Evolutionary conservation across 2,113 vertebrate species (phyloP).

Genomic region (Camelus bactrianus): DNA sequence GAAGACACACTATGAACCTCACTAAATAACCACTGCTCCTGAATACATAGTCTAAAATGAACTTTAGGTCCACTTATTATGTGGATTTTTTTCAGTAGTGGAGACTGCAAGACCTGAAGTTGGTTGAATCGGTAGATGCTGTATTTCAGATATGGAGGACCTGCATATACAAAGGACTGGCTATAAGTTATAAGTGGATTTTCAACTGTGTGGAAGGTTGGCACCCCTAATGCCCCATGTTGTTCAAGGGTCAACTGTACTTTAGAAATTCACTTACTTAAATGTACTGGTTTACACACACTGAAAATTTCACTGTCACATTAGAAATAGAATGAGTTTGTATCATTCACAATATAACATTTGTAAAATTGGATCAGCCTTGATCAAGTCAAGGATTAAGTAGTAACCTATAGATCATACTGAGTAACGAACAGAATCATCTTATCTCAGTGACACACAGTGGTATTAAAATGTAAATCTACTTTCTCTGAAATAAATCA

Average conservation of each 20-base stretch:
- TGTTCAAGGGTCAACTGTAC: not conserved
- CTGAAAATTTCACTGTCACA: not conserved
- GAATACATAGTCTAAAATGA: not conserved
- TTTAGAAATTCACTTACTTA: not conserved
- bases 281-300: not conserved
- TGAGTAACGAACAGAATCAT: not conserved
- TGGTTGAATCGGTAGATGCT: not conserved
- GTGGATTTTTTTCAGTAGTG: not conserved
- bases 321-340: not conserved
- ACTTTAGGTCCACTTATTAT: not conserved
- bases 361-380: not conserved
- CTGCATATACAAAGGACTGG: not conserved
- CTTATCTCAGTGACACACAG: not conserved
- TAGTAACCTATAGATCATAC: not conserved
- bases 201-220: not conserved
- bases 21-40: not conserved
- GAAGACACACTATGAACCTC: not conserved
- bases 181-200: not conserved
- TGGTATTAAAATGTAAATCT: not conserved
- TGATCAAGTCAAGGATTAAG: not conserved
- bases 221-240: not conserved
- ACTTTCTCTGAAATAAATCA: not conserved
- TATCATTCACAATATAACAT: not conserved
- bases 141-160: not conserved
- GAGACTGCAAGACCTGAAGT: not conserved